Evolutionary conservation across 2,888 invertebrate genomes (phyloP), one percentile per base, ranked within the genome.

Genomic region (Magallana nippona): DNA sequence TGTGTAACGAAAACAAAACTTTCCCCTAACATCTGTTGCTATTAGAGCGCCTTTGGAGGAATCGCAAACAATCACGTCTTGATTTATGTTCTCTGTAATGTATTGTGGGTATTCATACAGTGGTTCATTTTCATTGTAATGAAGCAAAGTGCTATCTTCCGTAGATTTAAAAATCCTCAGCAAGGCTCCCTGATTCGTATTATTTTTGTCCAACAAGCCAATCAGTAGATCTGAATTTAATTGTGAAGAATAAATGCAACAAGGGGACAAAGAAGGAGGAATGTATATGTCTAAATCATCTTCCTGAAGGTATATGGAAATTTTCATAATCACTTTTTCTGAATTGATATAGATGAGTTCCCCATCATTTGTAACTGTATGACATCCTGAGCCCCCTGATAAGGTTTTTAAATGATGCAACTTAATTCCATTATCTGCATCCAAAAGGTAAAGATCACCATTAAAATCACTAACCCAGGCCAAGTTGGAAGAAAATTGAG

Each of bases 391-490:
- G 19, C 62, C 62, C n/a, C 19, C 19, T n/a, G 62, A n/a, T 2
- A 63, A 22, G 5, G 19, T 19, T 11, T 22, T 63, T 11, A n/a
- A 8, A 5, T 19, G 19, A 19, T 63, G 1, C 11, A 1, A 22
- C 11, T 19, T 19, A 63, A 3, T 2, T n/a, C 62, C 62, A 19
- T 1, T 63, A 22, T n/a, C n/a, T n/a, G n/a, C 19, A 63, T 63
- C 22, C 19, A 1, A 19, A 11, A 63, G 19, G 11, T 63, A 63
- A 2, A 63, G 62, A 19, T 63, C 22, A 2, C 62, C 62, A 63
- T 63, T 2, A 19, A 63, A 63, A 63, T 63, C 62, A 63, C 62
- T 63, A 11, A 63, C 62, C 62, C 62, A 63, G 62, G 62, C 62
- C 11, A 1, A 22, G n/a, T 63, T 11, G 8, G 62, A 19, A 10